Evolutionary conservation across 2,888 invertebrate genomes (phyloP).

Genomic region (Agrotis clavis): DNA sequence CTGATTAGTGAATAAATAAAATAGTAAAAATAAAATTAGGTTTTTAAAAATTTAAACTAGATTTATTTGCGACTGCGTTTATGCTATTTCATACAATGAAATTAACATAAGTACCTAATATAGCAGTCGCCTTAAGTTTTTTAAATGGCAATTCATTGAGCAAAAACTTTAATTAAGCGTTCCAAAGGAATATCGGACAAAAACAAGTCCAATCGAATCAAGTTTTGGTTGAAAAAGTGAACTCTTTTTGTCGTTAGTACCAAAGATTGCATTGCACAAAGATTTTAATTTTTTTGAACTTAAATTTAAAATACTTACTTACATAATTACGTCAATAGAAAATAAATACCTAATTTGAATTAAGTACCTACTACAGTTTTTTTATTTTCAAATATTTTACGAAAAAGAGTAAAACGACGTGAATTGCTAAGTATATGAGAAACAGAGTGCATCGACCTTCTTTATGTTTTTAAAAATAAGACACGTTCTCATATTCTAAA

Average conservation of each 20-base stretch:
- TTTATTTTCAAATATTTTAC: background rate
- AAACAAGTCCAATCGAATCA: slow-evolving; percentile 44
- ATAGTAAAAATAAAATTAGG: background rate
- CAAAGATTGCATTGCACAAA: slow-evolving; percentile 58
- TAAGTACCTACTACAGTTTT: background rate
- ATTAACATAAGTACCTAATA: background rate
- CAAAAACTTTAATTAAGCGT: slow-evolving; percentile 58
- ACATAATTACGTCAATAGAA: background rate
- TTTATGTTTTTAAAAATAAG: slow-evolving; percentile 24
- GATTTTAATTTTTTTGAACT: slow-evolving; percentile 14
- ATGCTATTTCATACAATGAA: background rate
- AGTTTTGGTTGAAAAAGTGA: slow-evolving; percentile 31
- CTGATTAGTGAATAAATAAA: slow-evolving; percentile 10
- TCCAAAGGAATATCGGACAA: slow-evolving; percentile 42
- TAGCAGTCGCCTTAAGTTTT: background rate
- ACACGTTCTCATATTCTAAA: background rate
- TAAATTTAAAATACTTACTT: background rate
- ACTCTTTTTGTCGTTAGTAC: slow-evolving; percentile 48
- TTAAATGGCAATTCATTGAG: slow-evolving; percentile 28
- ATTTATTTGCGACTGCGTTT: background rate
- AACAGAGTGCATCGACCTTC: slow-evolving; percentile 40
- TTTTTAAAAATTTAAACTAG: slow-evolving; percentile 1
- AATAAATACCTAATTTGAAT: background rate
- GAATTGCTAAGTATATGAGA: slow-evolving; percentile 37
- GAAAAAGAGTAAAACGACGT: background rate